phyloP scores from a whole-genome alignment of 2,113 vertebrate genomes.

The Rhombomys opimus region DNA sequence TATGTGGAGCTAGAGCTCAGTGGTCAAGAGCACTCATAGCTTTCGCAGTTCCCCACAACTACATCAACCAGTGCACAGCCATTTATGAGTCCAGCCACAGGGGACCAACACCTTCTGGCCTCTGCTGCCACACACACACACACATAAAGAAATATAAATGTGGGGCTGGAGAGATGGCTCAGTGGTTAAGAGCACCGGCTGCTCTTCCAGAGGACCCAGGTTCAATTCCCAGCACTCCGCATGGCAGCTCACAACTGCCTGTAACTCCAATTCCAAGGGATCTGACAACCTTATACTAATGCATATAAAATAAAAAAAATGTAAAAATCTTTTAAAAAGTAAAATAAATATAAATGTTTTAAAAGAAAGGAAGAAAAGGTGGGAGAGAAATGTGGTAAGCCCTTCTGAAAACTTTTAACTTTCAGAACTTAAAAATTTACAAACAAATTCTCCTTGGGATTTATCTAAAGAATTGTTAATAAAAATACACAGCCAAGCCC shows the following conservation, averaged over 20 bases:
- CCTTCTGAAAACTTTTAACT: background rate
- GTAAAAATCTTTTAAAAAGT: too few relatives aligned
- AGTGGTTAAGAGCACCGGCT: too few relatives aligned
- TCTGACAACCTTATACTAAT: too few relatives aligned
- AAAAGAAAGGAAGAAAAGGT: background rate
- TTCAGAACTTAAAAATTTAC: background rate
- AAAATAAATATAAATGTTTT: background rate
- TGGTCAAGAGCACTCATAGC: background rate
- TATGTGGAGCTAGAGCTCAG: background rate
- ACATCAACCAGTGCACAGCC: background rate
- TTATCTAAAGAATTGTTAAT: background rate
- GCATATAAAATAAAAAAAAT: too few relatives aligned
- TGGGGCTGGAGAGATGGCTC: background rate
- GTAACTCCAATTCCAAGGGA: too few relatives aligned
- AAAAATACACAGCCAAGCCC: background rate
- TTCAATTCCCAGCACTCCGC: too few relatives aligned
- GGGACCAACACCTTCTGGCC: background rate
- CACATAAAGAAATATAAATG: background rate
- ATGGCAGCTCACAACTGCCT: too few relatives aligned
- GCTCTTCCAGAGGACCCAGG: too few relatives aligned
- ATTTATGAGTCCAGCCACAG: background rate
- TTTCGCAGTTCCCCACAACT: background rate
- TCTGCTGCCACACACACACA: background rate
- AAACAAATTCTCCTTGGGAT: background rate
- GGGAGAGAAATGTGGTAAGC: background rate